Percentiles rank a stretch among this genome's conserved stretches.
These are phyloP conservation scores for Porites australiensis DNA, from an alignment of 64 coral and sea anemone genomes.

Conservation along the genomic window DNA sequence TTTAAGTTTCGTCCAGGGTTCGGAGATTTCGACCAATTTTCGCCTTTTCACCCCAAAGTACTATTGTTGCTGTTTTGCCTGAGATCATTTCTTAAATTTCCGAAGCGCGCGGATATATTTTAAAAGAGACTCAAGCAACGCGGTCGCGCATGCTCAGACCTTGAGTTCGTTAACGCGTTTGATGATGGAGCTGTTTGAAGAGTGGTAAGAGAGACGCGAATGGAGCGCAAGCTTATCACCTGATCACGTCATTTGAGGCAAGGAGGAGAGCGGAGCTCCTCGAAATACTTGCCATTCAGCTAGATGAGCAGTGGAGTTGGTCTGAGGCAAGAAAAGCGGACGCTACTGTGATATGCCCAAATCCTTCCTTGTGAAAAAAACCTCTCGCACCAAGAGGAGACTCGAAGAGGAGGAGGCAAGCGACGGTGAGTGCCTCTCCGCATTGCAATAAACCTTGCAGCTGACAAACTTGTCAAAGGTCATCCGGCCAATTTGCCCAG, in stretches of 20 bases:
- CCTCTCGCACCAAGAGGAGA: constrained; percentile 56
- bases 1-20: not conserved
- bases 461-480: constrained; percentile 13
- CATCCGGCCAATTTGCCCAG: not conserved
- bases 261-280: not conserved
- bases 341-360: constrained; percentile 60
- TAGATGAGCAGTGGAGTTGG: constrained; percentile 24
- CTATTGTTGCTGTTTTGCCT: not conserved
- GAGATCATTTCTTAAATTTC: not conserved
- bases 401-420: constrained; percentile 42
- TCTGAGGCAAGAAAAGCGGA: not conserved
- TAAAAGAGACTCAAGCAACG: not conserved
- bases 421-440: constrained; percentile 32
- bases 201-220: constrained; percentile 27
- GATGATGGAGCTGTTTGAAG: not conserved
- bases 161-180: constrained; percentile 21
- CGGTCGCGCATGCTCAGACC: constrained; percentile 8
- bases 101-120: not conserved
- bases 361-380: constrained; percentile 74
- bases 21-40: not conserved
- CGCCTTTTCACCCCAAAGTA: not conserved
- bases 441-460: not conserved
- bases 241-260: constrained; percentile 53
- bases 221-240: constrained; percentile 11
- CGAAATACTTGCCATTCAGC: not conserved